These are phyloP conservation scores for Ptilonorhynchus violaceus DNA, from an alignment of 2,113 vertebrate genomes.

Conservation along the genomic window DNA sequence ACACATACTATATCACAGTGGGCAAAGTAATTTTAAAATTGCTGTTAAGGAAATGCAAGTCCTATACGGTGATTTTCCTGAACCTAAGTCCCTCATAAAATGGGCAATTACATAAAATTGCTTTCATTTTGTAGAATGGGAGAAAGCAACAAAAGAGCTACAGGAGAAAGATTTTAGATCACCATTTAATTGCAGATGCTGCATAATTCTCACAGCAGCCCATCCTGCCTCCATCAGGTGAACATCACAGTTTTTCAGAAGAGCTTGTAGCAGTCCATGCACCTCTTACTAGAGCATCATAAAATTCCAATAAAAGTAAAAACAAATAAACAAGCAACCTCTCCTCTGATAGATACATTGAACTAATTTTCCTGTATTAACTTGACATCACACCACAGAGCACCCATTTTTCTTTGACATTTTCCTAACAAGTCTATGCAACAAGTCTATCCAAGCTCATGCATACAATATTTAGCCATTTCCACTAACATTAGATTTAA, in stretches of 20 bases:
- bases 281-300: neutral
- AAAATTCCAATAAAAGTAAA: neutral
- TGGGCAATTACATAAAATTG: neutral
- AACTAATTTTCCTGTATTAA: neutral
- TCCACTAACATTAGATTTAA: neutral
- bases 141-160: neutral
- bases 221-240: neutral
- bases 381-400: neutral
- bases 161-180: neutral
- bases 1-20: neutral
- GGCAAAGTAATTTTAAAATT: neutral
- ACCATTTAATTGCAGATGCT: neutral
- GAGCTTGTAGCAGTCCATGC: neutral
- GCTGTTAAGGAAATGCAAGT: neutral
- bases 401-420: neutral
- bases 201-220: neutral
- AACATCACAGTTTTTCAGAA: neutral
- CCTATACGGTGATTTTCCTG: neutral
- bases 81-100: neutral
- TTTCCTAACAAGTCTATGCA: neutral
- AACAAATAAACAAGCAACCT: neutral
- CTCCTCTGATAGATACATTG: neutral
- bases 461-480: neutral
- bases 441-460: neutral
- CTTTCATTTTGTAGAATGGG: neutral